Evolutionary conservation across 35 echinoderm and acorn worm genomes (phyloP).

Genomic region (Strongylocentrotus purpuratus): DNA sequence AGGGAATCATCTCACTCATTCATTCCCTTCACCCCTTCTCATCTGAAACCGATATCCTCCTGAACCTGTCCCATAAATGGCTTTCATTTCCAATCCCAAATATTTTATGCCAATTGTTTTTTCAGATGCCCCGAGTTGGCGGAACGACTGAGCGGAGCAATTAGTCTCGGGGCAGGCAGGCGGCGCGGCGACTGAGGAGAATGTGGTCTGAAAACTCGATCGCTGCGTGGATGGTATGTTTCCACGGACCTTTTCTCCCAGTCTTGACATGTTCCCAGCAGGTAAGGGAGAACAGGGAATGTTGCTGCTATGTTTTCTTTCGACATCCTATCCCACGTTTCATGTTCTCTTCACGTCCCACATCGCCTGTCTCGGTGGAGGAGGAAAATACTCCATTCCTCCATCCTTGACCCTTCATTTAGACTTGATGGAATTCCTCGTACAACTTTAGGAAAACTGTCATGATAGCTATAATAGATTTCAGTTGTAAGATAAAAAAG

Average conservation of each 20-base stretch:
- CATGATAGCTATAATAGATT: not conserved
- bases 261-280: slow-evolving; percentile 26
- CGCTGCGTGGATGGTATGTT: not conserved
- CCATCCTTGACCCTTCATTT: not conserved
- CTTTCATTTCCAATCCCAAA: slow-evolving; percentile 32
- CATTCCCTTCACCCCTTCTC: not conserved
- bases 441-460: not conserved
- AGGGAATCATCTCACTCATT: not conserved
- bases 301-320: slow-evolving; percentile 18
- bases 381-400: not conserved
- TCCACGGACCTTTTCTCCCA: not conserved
- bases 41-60: not conserved
- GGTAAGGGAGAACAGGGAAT: not conserved
- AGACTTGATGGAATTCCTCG: not conserved
- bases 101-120: slow-evolving; percentile 20
- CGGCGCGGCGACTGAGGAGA: too few species aligned
- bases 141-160: not conserved
- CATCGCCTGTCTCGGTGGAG: not conserved
- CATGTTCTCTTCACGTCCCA: slow-evolving; percentile 25
- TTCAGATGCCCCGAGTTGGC: slow-evolving; percentile 5
- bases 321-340: slow-evolving; percentile 31
- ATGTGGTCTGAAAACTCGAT: too few species aligned
- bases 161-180: too few species aligned
- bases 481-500: too few species aligned
- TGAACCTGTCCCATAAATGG: slow-evolving; percentile 14